Base-by-base conservation (phyloP, 1,140 invertebrate species). In the Brevipalpus yothersi region DNA sequence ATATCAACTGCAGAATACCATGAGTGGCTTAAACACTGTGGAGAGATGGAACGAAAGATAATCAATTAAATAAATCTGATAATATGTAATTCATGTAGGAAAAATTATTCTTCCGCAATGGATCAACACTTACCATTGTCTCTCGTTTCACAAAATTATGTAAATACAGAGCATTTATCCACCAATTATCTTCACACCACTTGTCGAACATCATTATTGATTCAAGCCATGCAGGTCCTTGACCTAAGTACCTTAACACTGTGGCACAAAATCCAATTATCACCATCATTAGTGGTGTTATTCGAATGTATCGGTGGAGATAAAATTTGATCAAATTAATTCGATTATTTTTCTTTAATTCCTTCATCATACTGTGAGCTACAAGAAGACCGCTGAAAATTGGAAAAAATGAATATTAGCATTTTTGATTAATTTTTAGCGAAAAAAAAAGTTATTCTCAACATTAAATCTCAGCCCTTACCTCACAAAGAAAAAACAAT, bases 1-100 rank as follows among this genome's bases (percentile, higher is more conserved):
- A 70, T 67, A 62, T 72, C 70, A 41, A 68, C 67, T 0, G 68
- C 70, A 23, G 70, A 66, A 62, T 70, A 72, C 68, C 69, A 72
- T 11, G 70, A 65, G 60, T 69, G 69, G 13, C 62, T 63, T 53
- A 70, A 61, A 58, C 70, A 72, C 69, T 67, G 61, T 8, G 62
- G 41, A 43, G 42, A 13, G 43, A 60, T 53, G 4, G 59, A 58
- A 47, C 49, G 23, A 17, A 49, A 7, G n/a, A n/a, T 51, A 58
- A 45, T 41, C 23, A 56, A 23, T 42, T 19, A n/a, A 5, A 31
- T n/a, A 31, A 3, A 31, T 31, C 31, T 31, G 31, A 31, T 31
- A 31, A 31, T 31, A 3, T 31, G 31, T 5, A 31, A 31, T 31
- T 15, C 15, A 41, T 41, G 17, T 58, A 2, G 12, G 15, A 41